Conservation (phyloP, 2,888 invertebrate genomes). For the Meiosimyza decipiens region DNA sequence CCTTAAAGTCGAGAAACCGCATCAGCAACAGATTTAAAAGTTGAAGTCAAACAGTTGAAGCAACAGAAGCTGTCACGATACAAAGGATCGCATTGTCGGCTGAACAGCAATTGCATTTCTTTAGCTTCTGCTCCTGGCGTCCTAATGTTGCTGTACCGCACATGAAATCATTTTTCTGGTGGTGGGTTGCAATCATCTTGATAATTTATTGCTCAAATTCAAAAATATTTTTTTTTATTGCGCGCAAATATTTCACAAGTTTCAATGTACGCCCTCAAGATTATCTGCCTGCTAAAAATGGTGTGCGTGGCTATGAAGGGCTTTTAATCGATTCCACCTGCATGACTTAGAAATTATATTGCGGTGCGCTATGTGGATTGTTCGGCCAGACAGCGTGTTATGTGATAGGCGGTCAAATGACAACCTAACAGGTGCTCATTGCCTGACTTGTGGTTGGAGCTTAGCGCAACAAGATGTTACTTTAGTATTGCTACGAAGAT, state of each 20-base stretch:
- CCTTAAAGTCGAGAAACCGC: too few relatives aligned
- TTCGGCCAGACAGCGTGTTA: conserved; percentile 7
- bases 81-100: too few relatives aligned
- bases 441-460: too few relatives aligned
- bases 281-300: background rate
- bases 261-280: too few relatives aligned
- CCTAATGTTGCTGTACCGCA: background rate
- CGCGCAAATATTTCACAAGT: conserved; percentile 19
- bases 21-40: too few relatives aligned
- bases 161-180: background rate
- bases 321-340: conserved; percentile 49
- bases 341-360: conserved; percentile 22
- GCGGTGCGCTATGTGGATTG: background rate
- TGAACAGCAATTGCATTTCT: too few relatives aligned
- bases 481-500: too few relatives aligned
- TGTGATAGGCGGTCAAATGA: too few relatives aligned
- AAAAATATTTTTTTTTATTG: conserved; percentile 19
- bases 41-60: background rate
- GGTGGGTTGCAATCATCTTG: conserved; percentile 43
- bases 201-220: conserved; percentile 46
- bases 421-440: too few relatives aligned
- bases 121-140: too few relatives aligned
- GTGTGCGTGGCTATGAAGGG: conserved; percentile 33
- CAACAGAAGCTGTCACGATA: background rate
- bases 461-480: too few relatives aligned